These are phyloP conservation scores for Neoascia interrupta DNA, from an alignment of 2,888 invertebrate genomes.

Conservation along the genomic window DNA sequence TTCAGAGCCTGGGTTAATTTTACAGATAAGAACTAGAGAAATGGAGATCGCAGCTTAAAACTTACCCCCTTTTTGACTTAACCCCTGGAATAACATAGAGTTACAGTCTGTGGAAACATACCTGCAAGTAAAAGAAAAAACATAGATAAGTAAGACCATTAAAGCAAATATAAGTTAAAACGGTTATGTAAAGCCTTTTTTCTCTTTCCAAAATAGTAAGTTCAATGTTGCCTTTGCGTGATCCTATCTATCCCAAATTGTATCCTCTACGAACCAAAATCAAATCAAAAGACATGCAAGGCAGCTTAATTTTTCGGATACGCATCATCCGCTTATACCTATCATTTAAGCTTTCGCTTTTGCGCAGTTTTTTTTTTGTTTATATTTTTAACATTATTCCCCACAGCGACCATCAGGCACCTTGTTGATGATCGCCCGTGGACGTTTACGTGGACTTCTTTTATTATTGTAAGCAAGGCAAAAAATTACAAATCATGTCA, in stretches of 20 bases:
- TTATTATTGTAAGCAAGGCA: too few relatives aligned
- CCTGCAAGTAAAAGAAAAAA: constrained; percentile 12
- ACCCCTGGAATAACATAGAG: too few relatives aligned
- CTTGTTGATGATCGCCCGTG: background rate
- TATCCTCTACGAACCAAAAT: constrained; percentile 1
- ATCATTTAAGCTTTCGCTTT: constrained; percentile 59
- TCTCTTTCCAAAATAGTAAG: constrained; percentile 38
- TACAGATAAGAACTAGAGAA: too few relatives aligned
- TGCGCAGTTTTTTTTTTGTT: too few relatives aligned
- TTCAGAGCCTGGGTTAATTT: too few relatives aligned
- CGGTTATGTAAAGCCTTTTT: background rate
- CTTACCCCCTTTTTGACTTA: too few relatives aligned
- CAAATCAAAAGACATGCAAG: constrained; percentile 61
- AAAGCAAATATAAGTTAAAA: too few relatives aligned
- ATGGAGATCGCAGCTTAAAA: too few relatives aligned
- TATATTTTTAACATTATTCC: background rate
- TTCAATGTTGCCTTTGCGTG: constrained; percentile 54
- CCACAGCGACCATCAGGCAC: background rate
- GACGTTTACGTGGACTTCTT: background rate
- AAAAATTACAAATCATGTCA: constrained; percentile 12
- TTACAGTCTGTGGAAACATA: too few relatives aligned
- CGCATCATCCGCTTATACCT: constrained; percentile 58
- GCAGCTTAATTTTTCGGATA: constrained; percentile 43
- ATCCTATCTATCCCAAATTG: constrained; percentile 46
- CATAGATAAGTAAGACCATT: too few relatives aligned